Evolutionary conservation across 2,888 invertebrate species (phyloP), one percentile per base, ranked within the genome.

Genomic region (Venusia cambrica): DNA sequence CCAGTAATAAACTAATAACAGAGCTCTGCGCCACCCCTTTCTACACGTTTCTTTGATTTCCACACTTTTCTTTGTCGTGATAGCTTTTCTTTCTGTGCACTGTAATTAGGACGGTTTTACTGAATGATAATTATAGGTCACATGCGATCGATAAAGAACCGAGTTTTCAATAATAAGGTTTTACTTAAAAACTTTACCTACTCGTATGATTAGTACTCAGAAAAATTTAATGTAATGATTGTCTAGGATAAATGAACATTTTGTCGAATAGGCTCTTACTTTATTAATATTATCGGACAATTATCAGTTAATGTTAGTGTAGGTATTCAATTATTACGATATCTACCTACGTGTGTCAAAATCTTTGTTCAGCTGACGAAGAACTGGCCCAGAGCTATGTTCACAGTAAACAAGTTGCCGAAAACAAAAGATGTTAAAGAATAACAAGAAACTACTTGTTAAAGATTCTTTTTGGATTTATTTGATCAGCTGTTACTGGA

Each of bases 41-140:
- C 76, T 63, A 64, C 67, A 67, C 58, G 57, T 73, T 78, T 80
- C 80, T 80, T 85, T 84, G 85, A 85, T 84, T 84, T 81, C 64
- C 61, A 62, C 13, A 30, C 20, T 30, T 34, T 29, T 20, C 29
- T 27, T 47, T 47, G 53, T 37, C 47, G 47, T 48, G 52, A 56
- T 62, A 51, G 41, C 57, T 57, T 71, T 73, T n/a, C n/a, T 73
- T 73, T 62, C 56, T 40, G 45, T 57, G 49, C 57, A 64, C 46
- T 65, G 54, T 77, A 78, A 81, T 81, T 81, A 78, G 38, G 4
- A 38, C 26, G 8, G 7, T 15, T 35, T 34, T 27, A 33, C 24
- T 27, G 9, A 44, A 38, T 38, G 34, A 33, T 41, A 44, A 42
- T 42, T 14, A 16, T 25, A 41, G 36, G 19, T 10, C 19, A 21